phyloP scores from a whole-genome alignment of 2,888 invertebrate species.

The Heliconius aoede region DNA sequence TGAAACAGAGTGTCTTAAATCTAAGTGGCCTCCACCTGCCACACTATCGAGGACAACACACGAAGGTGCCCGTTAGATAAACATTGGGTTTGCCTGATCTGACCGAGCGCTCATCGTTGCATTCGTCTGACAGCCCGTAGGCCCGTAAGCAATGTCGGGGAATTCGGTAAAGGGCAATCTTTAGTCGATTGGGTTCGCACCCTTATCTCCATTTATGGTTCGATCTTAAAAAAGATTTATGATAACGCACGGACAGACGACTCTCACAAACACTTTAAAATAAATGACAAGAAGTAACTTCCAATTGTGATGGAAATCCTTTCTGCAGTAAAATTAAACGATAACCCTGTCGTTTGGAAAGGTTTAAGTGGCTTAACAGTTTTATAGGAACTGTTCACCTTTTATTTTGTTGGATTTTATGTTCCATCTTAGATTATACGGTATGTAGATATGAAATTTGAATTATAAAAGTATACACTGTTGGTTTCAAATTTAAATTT shows the following conservation, averaged over 20 bases:
- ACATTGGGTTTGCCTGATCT: constrained; percentile 43
- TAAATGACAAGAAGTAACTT: constrained; percentile 83
- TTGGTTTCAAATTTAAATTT: not conserved
- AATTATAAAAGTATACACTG: not conserved
- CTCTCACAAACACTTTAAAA: constrained; percentile 80
- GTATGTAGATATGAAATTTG: constrained; percentile 3
- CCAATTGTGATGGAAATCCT: constrained; percentile 83
- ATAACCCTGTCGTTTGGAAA: constrained; percentile 81
- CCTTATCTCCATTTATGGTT: constrained; percentile 82
- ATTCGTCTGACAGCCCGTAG: constrained; percentile 75
- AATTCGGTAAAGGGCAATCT: constrained; percentile 78
- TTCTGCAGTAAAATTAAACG: constrained; percentile 84
- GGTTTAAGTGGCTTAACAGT: constrained; percentile 78
- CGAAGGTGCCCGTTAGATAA: no score
- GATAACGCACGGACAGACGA: constrained; percentile 80
- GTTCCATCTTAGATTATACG: constrained; percentile 55
- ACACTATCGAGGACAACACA: no score
- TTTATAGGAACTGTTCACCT: constrained; percentile 74
- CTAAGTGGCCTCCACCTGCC: no score
- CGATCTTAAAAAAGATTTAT: constrained; percentile 83
- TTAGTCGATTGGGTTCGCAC: constrained; percentile 79
- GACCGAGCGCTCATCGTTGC: constrained; percentile 55
- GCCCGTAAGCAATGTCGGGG: constrained; percentile 75
- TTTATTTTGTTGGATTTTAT: constrained; percentile 58
- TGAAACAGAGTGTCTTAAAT: no score